A percentile compares a stretch with the other conserved stretches of the same genome.
Conservation (phyloP, 2,888 invertebrate species). For the Scaptomyza tumidula region DNA sequence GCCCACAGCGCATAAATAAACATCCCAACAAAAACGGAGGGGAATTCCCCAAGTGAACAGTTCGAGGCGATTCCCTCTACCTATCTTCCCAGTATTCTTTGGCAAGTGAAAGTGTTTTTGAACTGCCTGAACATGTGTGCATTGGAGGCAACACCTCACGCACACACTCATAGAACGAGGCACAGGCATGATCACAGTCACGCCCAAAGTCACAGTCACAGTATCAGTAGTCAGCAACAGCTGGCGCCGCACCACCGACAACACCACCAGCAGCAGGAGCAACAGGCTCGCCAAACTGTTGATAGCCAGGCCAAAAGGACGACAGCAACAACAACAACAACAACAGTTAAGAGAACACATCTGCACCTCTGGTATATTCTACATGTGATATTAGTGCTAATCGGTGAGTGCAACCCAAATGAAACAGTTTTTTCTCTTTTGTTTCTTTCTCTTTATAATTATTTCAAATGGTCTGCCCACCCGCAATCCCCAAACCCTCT, state of each 20-base stretch:
- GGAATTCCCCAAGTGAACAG: conserved; percentile 2
- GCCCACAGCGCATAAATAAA: conserved; percentile 51
- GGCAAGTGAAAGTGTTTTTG: conserved; percentile 56
- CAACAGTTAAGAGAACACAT: conserved; percentile 45
- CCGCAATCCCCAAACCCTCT: background rate
- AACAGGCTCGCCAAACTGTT: conserved; percentile 50
- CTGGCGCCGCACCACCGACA: conserved; percentile 39
- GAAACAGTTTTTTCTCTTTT: background rate
- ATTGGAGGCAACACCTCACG: conserved; percentile 46
- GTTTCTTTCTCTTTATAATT: conserved; percentile 32
- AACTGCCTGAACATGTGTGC: conserved; percentile 65
- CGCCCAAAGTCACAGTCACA: background rate
- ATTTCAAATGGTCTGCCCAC: conserved; percentile 53
- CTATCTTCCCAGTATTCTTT: background rate
- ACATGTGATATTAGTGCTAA: conserved; percentile 83
- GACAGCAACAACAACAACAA: conserved; percentile 17
- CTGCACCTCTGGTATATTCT: conserved; percentile 81
- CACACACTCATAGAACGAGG: conserved; percentile 22
- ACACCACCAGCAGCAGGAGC: conserved; percentile 44
- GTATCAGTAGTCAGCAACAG: conserved; percentile 34
- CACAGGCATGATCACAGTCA: no score
- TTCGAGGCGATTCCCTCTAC: background rate
- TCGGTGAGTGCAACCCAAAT: conserved; percentile 77
- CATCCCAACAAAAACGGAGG: background rate
- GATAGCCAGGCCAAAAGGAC: conserved; percentile 42